phyloP scores from a whole-genome alignment of 1,140 invertebrate genomes.

The Hesperophylax magnus region DNA sequence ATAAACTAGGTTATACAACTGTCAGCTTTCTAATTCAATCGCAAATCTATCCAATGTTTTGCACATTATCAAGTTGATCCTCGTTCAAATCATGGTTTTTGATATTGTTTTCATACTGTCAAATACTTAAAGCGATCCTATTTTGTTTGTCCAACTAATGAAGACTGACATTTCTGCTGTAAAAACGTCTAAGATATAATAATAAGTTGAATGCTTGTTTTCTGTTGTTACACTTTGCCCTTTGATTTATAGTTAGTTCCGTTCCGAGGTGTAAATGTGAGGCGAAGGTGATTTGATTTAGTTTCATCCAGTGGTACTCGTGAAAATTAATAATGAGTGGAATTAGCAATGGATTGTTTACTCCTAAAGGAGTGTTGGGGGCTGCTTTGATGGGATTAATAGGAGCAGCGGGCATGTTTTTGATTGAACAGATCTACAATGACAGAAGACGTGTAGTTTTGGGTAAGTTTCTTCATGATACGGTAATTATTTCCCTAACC shows the following conservation, averaged over 20 bases:
- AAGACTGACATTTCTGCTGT: too few relatives aligned
- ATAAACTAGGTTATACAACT: slow-evolving; percentile 6
- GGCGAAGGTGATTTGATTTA: not conserved
- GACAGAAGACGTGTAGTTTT: slow-evolving; percentile 71
- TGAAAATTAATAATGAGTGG: slow-evolving; percentile 1
- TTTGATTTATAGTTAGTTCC: not conserved
- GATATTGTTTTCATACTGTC: not conserved
- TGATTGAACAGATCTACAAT: slow-evolving; percentile 75
- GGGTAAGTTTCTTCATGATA: slow-evolving; percentile 59
- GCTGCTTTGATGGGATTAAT: slow-evolving; percentile 76
- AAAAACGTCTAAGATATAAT: too few relatives aligned
- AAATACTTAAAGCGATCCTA: not conserved
- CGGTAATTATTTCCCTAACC: too few relatives aligned
- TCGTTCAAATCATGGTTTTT: not conserved
- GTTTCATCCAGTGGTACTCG: not conserved
- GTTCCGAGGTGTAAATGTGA: not conserved
- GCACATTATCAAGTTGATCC: not conserved
- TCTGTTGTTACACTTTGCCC: slow-evolving; percentile 1
- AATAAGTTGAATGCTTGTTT: not conserved
- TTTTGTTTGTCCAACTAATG: not conserved
- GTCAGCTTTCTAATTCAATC: not conserved
- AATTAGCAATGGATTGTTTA: slow-evolving; percentile 1
- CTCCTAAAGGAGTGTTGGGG: slow-evolving; percentile 65
- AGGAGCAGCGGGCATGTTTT: slow-evolving; percentile 74
- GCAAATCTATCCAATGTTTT: not conserved